phyloP scores from a whole-genome alignment of 2,797 vertebrate genomes.

The Vipera latastei region DNA sequence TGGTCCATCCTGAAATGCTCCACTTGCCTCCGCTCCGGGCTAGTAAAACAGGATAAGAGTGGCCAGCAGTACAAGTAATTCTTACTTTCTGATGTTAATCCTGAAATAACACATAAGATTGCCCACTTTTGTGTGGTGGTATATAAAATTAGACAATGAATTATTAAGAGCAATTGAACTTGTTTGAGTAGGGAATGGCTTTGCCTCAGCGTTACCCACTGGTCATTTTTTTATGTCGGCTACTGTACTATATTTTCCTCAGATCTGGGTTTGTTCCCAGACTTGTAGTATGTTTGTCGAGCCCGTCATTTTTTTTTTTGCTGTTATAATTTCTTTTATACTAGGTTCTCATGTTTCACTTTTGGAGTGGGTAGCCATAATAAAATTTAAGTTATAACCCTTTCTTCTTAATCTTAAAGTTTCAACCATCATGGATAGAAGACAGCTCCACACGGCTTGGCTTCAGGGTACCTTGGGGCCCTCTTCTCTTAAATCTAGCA shows the following conservation, averaged over 20 bases:
- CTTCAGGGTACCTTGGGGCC: no score
- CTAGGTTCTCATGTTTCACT: no score
- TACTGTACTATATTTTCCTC: neutral
- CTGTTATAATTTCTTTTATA: no score
- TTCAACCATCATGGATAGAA: no score
- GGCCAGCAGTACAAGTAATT: neutral
- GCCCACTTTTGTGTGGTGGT: neutral
- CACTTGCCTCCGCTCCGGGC: neutral
- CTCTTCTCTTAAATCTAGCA: no score
- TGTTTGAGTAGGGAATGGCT: neutral
- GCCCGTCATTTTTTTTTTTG: no score
- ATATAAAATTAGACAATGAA: neutral
- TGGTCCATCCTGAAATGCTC: neutral
- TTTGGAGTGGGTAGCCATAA: no score
- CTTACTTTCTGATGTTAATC: neutral
- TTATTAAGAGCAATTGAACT: neutral
- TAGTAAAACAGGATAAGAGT: neutral
- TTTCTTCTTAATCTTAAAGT: no score
- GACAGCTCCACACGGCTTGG: no score
- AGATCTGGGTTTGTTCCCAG: no score
- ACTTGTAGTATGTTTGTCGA: no score
- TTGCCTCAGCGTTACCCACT: neutral
- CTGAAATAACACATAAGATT: neutral
- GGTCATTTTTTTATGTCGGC: neutral
- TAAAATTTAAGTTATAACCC: no score